Percentiles rank a stretch among this genome's conserved stretches.
Evolutionary conservation across 2,113 vertebrate species (phyloP).

Genomic region (Gymnarchus niloticus): DNA sequence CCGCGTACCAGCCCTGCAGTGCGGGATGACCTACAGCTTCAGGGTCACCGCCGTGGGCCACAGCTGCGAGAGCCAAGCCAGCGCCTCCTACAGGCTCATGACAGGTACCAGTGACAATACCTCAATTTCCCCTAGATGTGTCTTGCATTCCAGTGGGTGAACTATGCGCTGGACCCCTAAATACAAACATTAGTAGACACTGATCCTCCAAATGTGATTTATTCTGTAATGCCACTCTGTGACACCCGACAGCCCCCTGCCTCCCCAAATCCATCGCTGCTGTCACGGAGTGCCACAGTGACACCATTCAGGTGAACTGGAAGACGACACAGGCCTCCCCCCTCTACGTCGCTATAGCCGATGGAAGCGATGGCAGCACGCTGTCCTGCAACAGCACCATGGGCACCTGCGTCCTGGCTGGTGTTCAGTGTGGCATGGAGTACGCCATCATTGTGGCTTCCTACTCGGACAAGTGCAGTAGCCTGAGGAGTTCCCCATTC

Average conservation of each 20-base stretch:
- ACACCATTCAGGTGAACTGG: constrained; percentile 57
- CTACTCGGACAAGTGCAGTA: constrained; percentile 62
- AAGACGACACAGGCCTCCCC: constrained; percentile 29
- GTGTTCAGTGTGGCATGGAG: constrained; percentile 46
- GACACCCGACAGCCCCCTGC: constrained; percentile 56
- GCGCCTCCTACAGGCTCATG: constrained; percentile 46
- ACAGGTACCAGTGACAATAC: constrained; percentile 50
- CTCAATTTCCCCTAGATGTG: background rate
- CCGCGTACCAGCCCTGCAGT: constrained; percentile 50
- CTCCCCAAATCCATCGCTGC: constrained; percentile 46
- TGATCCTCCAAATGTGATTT: no score
- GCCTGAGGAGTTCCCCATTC: constrained; percentile 55
- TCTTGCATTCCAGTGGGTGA: background rate
- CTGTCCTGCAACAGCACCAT: constrained; percentile 55
- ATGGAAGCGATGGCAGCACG: constrained; percentile 46
- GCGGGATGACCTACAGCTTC: constrained; percentile 58
- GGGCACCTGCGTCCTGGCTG: constrained; percentile 48
- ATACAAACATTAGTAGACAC: background rate
- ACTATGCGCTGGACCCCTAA: background rate
- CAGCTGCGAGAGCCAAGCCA: constrained; percentile 51
- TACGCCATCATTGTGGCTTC: constrained; percentile 62
- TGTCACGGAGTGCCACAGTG: constrained; percentile 47
- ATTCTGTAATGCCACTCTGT: background rate
- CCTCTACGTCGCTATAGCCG: constrained; percentile 58
- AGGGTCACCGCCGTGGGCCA: constrained; percentile 49